Base-by-base conservation (phyloP, 2,888 invertebrate species). In the Agrotis ipsilon region DNA sequence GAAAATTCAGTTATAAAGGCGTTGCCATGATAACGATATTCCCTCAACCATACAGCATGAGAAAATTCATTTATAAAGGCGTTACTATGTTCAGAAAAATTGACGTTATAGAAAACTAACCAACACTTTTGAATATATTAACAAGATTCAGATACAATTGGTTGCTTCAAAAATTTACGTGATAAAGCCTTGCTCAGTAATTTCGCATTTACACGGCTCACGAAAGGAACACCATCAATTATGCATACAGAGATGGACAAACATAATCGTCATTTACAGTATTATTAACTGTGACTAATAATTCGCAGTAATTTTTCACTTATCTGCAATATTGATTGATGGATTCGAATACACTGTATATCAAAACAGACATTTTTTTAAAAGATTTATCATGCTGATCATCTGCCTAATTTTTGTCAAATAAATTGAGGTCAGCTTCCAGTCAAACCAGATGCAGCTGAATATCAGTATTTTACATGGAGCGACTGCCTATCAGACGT, bases 201-300 rank as follows among this genome's bases (percentile, higher is more conserved):
- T 82, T 80, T 82, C 5, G 7, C 57, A 80, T 80, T 78, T 52
- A 57, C 54, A 82, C 61, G 75, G 80, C 67, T 60, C 52, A 6
- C 21, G 14, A 27, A 63, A 52, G n/a, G 27, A 57, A 16, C 18
- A 21, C 39, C 18, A 43, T 21, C 14, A 24, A 55, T 54, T 52
- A 68, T 43, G 18, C 57, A 16, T 59, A 49, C 6, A 14, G 14
- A 57, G 43, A 72, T 63, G 45, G 45, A 58, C 63, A 78, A 78
- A 72, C 18, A 72, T 71, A 39, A 57, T 67, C 51, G 46, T 63
- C 27, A 78, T 60, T 48, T 48, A 60, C 45, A 21, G 24, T 63
- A 45, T 78, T 66, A 66, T 32, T 62, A 78, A 45, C 51, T 18
- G 21, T 82, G 63, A 78, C 73, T 78, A 57, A 78, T 45, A 63